Evolutionary conservation across 1,140 invertebrate genomes (phyloP), one percentile per base, ranked within the genome.

Genomic region (Halesus radiatus): DNA sequence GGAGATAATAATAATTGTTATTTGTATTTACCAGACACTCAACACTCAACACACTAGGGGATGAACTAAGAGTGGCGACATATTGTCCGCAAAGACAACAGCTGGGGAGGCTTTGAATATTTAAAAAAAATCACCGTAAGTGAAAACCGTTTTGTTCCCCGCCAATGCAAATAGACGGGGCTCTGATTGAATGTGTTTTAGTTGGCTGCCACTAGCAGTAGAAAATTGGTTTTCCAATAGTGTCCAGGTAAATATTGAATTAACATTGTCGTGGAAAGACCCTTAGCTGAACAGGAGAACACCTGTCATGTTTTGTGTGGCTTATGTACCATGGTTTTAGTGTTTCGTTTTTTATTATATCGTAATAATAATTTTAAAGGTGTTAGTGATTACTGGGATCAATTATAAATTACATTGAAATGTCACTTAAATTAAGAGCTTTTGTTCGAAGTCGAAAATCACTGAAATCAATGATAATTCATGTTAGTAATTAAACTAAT

Each of bases 11-110:
- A 80, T 83, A 83, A 83, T 83, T 83, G 82, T 75, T 83, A 83
- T 83, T 83, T 83, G 82, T 83, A 80, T 83, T 83, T 83, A 81
- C 81, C 82, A 80, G 79, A 81, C 76, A 78, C 78, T 82, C 78
- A 56, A 80, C 81, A 78, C 76, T 70, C 76, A 32, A 76, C 73
- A 60, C 75, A 70, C 76, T 60, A 29, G 60, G 76, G 79, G 79
- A 66, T 60, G 79, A 52, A 68, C 50, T 45, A 80, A 66, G 74
- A 77, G 66, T 73, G 80, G 78, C 37, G 79, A 83, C 82, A 79
- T 81, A 83, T 83, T 83, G 82, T 83, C 79, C 76, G 68, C 79
- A 79, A 75, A 83, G 82, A 83, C 82, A 83, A 83, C 82, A 83
- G 82, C 58, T 83, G 82, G 50, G 66, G 58, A 53, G 18, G 32